A percentile compares a stretch with the other conserved stretches of the same genome.
Conservation (phyloP, 2,888 invertebrate species). For the Onchidella celtica region DNA sequence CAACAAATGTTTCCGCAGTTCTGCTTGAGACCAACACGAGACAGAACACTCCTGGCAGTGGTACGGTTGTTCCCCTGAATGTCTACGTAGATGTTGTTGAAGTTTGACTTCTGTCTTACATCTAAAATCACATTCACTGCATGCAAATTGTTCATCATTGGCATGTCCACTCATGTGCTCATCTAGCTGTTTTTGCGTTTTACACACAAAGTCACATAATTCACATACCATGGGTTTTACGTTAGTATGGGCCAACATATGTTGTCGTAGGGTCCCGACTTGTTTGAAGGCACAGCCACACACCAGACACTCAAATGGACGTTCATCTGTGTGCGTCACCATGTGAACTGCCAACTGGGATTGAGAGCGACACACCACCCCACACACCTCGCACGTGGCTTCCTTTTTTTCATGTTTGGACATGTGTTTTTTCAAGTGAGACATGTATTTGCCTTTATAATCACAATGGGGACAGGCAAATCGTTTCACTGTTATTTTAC, state of each 20-base stretch:
- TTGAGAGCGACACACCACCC: not conserved
- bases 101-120: not conserved
- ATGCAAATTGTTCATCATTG: not conserved
- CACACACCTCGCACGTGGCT: not conserved
- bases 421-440: conserved; percentile 6
- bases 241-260: conserved; percentile 25
- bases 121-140: not conserved
- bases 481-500: not conserved
- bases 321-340: not conserved
- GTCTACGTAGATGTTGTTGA: not conserved
- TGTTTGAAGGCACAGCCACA: not conserved
- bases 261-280: not conserved
- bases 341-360: not conserved
- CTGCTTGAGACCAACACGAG: not conserved
- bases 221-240: not conserved
- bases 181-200: not conserved
- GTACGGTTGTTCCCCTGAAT: not conserved
- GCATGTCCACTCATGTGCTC: too few relatives aligned
- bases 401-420: not conserved
- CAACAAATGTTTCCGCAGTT: not conserved
- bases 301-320: conserved; percentile 14
- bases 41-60: not conserved
- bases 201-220: not conserved
- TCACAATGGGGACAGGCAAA: not conserved
- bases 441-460: not conserved